These are phyloP conservation scores for Archocentrus centrarchus DNA, from an alignment of 2,113 vertebrate genomes.

Conservation along the genomic window DNA sequence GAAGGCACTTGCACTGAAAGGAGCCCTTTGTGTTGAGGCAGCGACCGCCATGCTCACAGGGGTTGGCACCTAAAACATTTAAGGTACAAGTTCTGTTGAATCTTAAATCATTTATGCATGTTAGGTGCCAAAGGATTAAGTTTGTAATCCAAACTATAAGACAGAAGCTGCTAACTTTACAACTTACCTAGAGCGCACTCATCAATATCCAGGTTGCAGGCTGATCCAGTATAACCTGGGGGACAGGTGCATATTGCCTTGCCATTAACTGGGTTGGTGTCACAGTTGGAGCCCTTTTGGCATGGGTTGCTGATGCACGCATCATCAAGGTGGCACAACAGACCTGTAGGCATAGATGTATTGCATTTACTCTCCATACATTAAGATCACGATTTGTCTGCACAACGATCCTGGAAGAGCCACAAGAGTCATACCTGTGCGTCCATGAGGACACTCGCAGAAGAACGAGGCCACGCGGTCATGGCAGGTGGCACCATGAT, in stretches of 20 bases:
- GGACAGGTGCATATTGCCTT: constrained; percentile 98
- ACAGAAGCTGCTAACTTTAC: not conserved
- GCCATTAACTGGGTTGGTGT: constrained; percentile 97
- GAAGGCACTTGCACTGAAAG: constrained; percentile 93
- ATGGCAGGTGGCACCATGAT: constrained; percentile 91
- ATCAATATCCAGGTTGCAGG: constrained; percentile 94
- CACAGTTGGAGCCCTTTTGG: constrained; percentile 96
- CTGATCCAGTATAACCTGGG: constrained; percentile 90
- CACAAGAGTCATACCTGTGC: constrained; percentile 83
- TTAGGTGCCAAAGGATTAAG: not conserved
- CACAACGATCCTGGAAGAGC: not conserved
- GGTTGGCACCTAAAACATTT: constrained; percentile 87
- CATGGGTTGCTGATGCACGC: constrained; percentile 99
- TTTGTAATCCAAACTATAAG: not conserved
- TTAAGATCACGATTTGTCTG: too few species aligned
- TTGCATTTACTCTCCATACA: not conserved
- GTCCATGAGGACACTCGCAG: constrained; percentile 96
- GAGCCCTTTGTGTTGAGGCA: constrained; percentile 97
- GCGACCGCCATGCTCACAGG: constrained; percentile 93
- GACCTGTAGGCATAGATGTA: constrained; percentile 75
- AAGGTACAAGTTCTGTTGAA: constrained; percentile 7
- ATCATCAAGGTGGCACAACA: constrained; percentile 93
- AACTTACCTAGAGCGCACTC: constrained; percentile 91
- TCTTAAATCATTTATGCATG: not conserved
- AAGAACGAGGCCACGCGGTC: constrained; percentile 96